A percentile compares a stretch with the other conserved stretches of the same genome.
phyloP scores from a whole-genome alignment of 2,797 vertebrate species.

The Sebastes glaucus region DNA sequence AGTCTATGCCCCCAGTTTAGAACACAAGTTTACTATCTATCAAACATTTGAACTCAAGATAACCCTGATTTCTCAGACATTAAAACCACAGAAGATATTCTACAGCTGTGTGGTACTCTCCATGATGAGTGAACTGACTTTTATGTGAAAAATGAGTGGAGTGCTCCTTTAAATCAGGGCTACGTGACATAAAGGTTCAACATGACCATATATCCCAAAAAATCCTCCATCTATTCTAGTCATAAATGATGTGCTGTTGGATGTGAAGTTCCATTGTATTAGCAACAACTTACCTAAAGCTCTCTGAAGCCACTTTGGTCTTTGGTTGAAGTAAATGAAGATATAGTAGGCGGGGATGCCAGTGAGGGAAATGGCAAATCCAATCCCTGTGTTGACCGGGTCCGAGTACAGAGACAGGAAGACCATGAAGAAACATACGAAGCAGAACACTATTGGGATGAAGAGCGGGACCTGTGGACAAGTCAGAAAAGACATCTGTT shows the following conservation, averaged over 20 bases:
- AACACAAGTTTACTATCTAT: not conserved
- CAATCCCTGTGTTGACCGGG: slow-evolving; percentile 93
- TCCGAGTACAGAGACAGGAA: slow-evolving; percentile 94
- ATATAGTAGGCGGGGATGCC: slow-evolving; percentile 95
- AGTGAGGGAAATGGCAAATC: slow-evolving; percentile 92
- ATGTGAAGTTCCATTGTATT: not conserved
- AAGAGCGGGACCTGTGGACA: slow-evolving; percentile 91
- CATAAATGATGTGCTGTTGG: not conserved
- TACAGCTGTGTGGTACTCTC: not conserved
- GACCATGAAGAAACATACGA: slow-evolving; percentile 96
- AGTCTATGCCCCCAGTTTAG: not conserved
- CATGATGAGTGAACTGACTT: not conserved
- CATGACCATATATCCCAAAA: not conserved
- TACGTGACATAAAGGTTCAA: not conserved
- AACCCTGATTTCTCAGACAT: not conserved
- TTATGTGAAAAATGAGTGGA: not conserved
- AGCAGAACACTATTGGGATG: slow-evolving; percentile 91
- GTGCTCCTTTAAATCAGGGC: not conserved
- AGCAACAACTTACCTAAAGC: slow-evolving; percentile 62
- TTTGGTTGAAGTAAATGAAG: slow-evolving; percentile 89
- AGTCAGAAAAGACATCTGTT: not conserved
- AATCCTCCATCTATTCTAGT: not conserved
- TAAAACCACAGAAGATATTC: not conserved
- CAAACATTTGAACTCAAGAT: not conserved
- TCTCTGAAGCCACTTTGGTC: slow-evolving; percentile 82